Evolutionary conservation across 2,113 vertebrate species (phyloP), one percentile per base, ranked within the genome.

Genomic region (Podarcis raffonei): DNA sequence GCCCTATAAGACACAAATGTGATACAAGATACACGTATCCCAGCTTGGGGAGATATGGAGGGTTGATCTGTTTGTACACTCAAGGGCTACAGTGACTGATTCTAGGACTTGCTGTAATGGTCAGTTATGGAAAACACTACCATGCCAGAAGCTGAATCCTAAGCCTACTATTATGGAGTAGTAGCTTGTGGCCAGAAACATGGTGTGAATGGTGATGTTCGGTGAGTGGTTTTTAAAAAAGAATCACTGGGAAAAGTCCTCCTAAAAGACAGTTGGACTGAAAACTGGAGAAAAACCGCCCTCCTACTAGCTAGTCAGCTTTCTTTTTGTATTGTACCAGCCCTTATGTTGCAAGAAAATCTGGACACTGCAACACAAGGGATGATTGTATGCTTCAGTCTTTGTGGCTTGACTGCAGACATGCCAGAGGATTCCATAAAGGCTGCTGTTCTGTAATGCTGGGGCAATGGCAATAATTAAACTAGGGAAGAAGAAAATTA

Each of bases 401-500:
- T 39, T 66, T 37, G 39, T n/a, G 20, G 83, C 22, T 86, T 75
- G 69, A 86, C n/a, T 53, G 68, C 37, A 62, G 37, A 75, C 53
- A 75, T 37, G 3, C 25, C 48, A 78, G 3, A 57, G 57, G 30
- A 32, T 66, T 81, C 62, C 39, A 18, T 53, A 79, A 77, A 69
- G n/a, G 65, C 23, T 68, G 37, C 59, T 66, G 4, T n/a, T 20
- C 35, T 69, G 68, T 68, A n/a, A 16, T 77, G 11, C 22, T 69
- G 59, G 74, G 48, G 39, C 18, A 68, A 68, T 32, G 3, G 32
- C 8, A 74, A n/a, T 25, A 84, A 20, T 84, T 65, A 85, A 85
- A 75, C 65, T 57, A 83, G 69, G 32, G 8, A 91, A 57, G 30
- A 87, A 62, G 87, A 88, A 81, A 89, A 85, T 88, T 69, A 85